Evolutionary conservation across 2,888 invertebrate species (phyloP).

Genomic region (Isoperla grammatica): DNA sequence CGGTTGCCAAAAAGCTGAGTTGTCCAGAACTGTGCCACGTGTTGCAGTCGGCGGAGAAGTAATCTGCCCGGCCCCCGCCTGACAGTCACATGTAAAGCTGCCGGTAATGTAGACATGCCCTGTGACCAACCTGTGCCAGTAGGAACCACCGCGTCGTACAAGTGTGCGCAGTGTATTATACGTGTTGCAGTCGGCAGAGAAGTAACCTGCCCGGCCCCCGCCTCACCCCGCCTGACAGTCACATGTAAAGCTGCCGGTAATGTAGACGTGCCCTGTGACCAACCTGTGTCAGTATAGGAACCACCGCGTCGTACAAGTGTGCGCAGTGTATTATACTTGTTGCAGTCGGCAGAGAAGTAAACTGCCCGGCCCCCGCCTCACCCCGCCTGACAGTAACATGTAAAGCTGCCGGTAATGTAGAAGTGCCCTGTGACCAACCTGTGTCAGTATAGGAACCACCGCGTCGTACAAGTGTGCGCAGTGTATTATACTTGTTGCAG

Average conservation of each 20-base stretch:
- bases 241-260: constrained; percentile 36
- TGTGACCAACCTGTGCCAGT: constrained; percentile 39
- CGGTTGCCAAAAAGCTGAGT: too few relatives aligned
- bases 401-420: constrained; percentile 30
- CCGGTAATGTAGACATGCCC: constrained; percentile 22
- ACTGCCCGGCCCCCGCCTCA: constrained; percentile 36
- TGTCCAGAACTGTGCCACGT: too few relatives aligned
- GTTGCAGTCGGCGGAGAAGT: constrained; percentile 25
- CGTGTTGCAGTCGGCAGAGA: constrained; percentile 25
- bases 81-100: constrained; percentile 37
- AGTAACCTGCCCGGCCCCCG: constrained; percentile 35
- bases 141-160: constrained; percentile 39
- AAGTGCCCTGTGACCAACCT: constrained; percentile 38
- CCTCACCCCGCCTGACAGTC: constrained; percentile 30
- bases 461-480: constrained; percentile 40
- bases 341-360: constrained; percentile 24
- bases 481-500: constrained; percentile 27
- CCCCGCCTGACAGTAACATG: constrained; percentile 36
- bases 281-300: constrained; percentile 39
- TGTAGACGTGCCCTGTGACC: constrained; percentile 36
- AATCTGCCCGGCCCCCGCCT: constrained; percentile 35
- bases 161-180: too few relatives aligned
- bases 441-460: constrained; percentile 40
- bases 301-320: constrained; percentile 40
- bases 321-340: too few relatives aligned